phyloP scores from a whole-genome alignment of 30 jellyfish, hydroid and myxozoan genomes.

The Phacellophora camtschatica region DNA sequence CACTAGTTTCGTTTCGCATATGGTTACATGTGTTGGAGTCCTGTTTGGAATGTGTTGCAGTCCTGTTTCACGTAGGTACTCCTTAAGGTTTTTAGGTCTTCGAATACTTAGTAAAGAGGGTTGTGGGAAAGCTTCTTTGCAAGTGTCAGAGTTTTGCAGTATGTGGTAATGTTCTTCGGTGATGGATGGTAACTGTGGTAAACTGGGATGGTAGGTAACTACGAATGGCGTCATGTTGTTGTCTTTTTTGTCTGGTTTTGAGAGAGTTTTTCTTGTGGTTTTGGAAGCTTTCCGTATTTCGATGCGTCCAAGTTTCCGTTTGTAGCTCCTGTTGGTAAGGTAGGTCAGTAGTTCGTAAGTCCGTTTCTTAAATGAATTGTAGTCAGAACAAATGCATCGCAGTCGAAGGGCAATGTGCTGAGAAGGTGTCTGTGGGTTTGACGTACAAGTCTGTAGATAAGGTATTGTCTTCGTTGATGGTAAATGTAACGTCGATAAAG shows the following conservation, averaged over 20 bases:
- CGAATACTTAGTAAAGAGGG: no score
- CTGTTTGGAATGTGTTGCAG: background rate
- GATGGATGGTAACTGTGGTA: background rate
- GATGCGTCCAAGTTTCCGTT: constrained; percentile 3
- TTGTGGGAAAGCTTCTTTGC: background rate
- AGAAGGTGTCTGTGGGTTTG: background rate
- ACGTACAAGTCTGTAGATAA: background rate
- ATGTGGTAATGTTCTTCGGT: background rate
- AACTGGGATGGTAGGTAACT: background rate
- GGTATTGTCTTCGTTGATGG: background rate
- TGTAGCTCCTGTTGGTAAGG: constrained; percentile 2
- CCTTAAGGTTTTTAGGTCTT: background rate
- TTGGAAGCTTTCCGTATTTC: constrained; percentile 2
- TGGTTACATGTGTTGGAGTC: background rate
- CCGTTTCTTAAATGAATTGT: background rate
- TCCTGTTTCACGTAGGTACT: background rate
- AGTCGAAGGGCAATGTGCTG: constrained; percentile 11
- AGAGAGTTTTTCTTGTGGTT: background rate
- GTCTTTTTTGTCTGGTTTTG: background rate
- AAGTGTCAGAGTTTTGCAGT: background rate
- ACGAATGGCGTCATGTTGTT: background rate
- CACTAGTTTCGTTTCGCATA: background rate
- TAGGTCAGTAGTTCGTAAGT: background rate
- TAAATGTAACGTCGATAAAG: background rate
- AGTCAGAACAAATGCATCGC: background rate